Evolutionary conservation across 2,888 invertebrate species (phyloP), one percentile per base, ranked within the genome.

Genomic region (Saturnia japonica): DNA sequence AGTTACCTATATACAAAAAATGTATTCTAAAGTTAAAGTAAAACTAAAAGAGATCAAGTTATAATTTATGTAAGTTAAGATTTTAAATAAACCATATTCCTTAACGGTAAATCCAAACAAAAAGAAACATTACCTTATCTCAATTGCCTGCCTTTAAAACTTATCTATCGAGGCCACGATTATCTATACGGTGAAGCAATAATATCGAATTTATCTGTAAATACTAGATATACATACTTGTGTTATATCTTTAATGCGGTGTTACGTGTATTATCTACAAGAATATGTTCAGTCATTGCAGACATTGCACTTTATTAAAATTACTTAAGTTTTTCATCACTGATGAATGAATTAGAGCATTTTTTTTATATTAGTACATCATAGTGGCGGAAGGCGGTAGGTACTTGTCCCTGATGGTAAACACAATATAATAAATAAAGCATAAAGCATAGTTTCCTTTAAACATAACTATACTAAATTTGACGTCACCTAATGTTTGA

Each of bases 121-220:
- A 70, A 70, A 42, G n/a, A n/a, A 47, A 69, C 28, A 19, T 43
- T 42, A 62, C 22, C 19, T 64, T 64, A 64, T 54, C 70, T 67
- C 64, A 70, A 70, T 66, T 34, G 51, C 42, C 51, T 51, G 51
- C 60, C 60, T 60, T 47, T 67, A 72, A 74, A 74, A 75, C 73
- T 73, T 83, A 90, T 90, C 89, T 85, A 89, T 85, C 78, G 87
- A 85, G 88, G 89, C 75, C 84, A 82, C 75, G 73, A 76, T 80
- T 87, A 88, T 88, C 87, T 76, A 69, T 84, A 81, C 82, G 79
- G 79, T 84, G 85, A 83, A 85, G 83, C 83, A 85, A 85, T 89
- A 87, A 85, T 84, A 86, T 82, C 78, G 80, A 83, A 80, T 78
- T 80, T 86, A 87, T 88, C 85, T 77, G 76, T 79, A 78, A 82